These are phyloP conservation scores for Crypturellus undulatus DNA, from an alignment of 2,113 vertebrate species.

Conservation along the genomic window DNA sequence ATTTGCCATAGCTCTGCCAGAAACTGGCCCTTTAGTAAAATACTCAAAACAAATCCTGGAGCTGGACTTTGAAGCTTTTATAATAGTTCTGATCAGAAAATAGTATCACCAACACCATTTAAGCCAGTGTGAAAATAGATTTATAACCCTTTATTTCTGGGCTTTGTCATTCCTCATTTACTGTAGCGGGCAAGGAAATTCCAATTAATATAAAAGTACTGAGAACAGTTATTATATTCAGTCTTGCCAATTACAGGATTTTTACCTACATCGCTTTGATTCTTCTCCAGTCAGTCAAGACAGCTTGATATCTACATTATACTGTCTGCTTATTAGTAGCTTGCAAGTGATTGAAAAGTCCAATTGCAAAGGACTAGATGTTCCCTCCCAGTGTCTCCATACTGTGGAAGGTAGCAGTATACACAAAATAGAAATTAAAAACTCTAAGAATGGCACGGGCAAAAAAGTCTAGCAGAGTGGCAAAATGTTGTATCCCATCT, in stretches of 20 bases:
- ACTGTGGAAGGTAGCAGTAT: constrained; percentile 35
- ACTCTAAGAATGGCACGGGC: neutral
- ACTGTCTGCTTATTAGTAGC: constrained; percentile 66
- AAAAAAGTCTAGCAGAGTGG: neutral
- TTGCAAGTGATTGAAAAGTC: constrained; percentile 62
- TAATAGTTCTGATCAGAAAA: constrained; percentile 41
- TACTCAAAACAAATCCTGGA: constrained; percentile 59
- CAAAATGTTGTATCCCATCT: neutral
- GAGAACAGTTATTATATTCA: constrained; percentile 68
- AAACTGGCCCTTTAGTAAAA: constrained; percentile 24
- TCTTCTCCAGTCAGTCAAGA: constrained; percentile 65
- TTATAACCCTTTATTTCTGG: constrained; percentile 59
- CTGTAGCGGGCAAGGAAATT: constrained; percentile 66
- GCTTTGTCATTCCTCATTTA: constrained; percentile 66
- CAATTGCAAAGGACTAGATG: constrained; percentile 48
- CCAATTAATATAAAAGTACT: constrained; percentile 70
- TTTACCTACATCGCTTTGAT: constrained; percentile 57
- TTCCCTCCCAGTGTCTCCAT: constrained; percentile 24
- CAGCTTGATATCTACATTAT: constrained; percentile 73
- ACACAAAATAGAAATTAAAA: constrained; percentile 51
- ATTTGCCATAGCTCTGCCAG: neutral
- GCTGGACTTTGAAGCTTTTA: constrained; percentile 53
- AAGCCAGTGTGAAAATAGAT: constrained; percentile 49
- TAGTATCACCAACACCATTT: constrained; percentile 14
- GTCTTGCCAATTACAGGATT: constrained; percentile 70